Base-by-base conservation (phyloP, 2,888 invertebrate genomes). In the Nineta flava region DNA sequence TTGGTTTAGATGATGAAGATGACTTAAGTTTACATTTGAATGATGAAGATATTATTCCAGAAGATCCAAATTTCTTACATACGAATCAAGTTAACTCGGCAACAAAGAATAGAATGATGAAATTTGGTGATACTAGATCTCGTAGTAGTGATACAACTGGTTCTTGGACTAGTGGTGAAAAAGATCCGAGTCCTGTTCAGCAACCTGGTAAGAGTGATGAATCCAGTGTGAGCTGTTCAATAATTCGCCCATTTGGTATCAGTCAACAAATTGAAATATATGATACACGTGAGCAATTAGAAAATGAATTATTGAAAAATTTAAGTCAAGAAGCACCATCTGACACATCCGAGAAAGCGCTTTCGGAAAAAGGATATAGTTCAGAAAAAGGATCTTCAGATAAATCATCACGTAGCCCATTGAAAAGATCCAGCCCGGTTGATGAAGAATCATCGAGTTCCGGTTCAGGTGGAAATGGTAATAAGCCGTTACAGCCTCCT, bases 131-230 rank as follows among this genome's bases (percentile, higher is more conserved):
- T 1, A 85, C 85, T 61, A 79, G 83, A 52, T 86, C 86, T 1
- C 72, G 79, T 55, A 86, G 86, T 58, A 86, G 85, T 2, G 86
- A 87, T 59, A 82, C 82, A 0, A 79, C 77, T 4, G 68, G 67
- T 32, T 86, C 86, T 0, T 86, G 84, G 83, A 85, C 85, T 0
- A 83, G 82, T 58, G 79, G 81, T n/a, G 83, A 83, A 61, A 81
- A 81, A 62, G 81, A 81, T 60, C 68, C 70, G 1, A 81, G 80
- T 58, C 79, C 81, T 47, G 53, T 69, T 58, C 49, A 68, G 60
- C 75, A 78, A 52, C 81, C 82, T 63, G 21, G 34, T 12, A 80
- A 80, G 16, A 79, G 79, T 43, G 83, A 83, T 53, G 83, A 83
- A 61, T 83, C 83, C 0, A 83, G 83, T 63, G 75, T 79, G 0